These are phyloP conservation scores for Lithophane leautieri DNA, from an alignment of 2,888 invertebrate species.

Conservation along the genomic window DNA sequence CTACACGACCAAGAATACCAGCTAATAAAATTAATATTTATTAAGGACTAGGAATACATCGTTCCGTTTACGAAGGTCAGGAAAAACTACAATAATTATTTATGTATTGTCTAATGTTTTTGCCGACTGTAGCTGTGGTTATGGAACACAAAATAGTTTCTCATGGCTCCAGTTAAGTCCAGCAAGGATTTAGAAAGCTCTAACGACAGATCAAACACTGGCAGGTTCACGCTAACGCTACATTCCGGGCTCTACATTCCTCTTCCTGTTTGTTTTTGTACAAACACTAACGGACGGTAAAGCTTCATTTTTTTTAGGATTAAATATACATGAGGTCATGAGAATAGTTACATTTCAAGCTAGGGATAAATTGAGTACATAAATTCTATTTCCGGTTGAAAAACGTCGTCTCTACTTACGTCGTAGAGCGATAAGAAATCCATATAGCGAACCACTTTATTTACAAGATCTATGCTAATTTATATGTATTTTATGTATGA, in stretches of 20 bases:
- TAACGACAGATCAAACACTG: slow-evolving; percentile 85
- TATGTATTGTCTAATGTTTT: neutral
- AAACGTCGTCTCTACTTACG: neutral
- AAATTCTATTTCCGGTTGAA: neutral
- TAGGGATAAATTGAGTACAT: neutral
- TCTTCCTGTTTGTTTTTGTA: slow-evolving; percentile 83
- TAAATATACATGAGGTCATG: slow-evolving; percentile 40
- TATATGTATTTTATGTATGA: slow-evolving; percentile 52
- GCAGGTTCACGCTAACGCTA: slow-evolving; percentile 77
- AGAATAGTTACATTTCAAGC: slow-evolving; percentile 29
- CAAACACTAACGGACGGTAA: slow-evolving; percentile 73
- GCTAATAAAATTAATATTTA: slow-evolving; percentile 37
- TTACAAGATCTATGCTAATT: slow-evolving; percentile 42
- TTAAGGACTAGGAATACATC: slow-evolving; percentile 21
- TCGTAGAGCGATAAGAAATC: slow-evolving; percentile 18
- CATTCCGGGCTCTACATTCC: slow-evolving; percentile 82
- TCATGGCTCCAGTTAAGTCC: slow-evolving; percentile 60
- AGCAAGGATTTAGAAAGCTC: slow-evolving; percentile 83
- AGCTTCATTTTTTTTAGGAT: slow-evolving; percentile 61
- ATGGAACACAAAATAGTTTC: slow-evolving; percentile 19
- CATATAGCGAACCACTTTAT: slow-evolving; percentile 21
- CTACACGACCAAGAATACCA: slow-evolving; percentile 14
- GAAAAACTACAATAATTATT: slow-evolving; percentile 5
- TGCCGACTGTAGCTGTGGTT: neutral
- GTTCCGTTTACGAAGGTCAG: slow-evolving; percentile 43